Evolutionary conservation across 92 coral and sea anemone genomes (phyloP).

Genomic region (Palythoa grandiflora): DNA sequence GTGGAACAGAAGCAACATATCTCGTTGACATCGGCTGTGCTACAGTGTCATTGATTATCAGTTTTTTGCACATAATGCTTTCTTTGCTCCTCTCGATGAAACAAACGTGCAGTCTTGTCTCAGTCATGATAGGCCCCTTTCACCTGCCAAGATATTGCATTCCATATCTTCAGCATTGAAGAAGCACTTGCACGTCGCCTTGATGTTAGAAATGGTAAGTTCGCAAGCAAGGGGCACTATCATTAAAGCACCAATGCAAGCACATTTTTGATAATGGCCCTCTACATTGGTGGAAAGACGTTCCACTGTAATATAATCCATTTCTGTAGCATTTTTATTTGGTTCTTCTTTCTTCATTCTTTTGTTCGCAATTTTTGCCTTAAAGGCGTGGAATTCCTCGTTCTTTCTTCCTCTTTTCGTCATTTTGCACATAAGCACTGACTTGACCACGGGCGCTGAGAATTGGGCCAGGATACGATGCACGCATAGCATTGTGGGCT

Average conservation of each 20-base stretch:
- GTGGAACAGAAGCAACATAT: no score
- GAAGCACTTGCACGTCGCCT: background rate
- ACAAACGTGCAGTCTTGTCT: background rate
- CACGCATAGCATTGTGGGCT: background rate
- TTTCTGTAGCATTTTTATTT: background rate
- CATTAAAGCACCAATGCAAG: background rate
- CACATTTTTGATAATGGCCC: background rate
- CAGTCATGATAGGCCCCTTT: background rate
- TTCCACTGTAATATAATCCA: background rate
- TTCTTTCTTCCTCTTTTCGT: background rate
- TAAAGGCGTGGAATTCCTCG: background rate
- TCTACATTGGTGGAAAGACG: background rate
- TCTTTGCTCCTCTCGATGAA: slow-evolving; percentile 9
- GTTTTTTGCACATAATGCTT: background rate
- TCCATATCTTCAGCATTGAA: background rate
- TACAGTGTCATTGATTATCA: slow-evolving; percentile 2
- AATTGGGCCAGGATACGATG: background rate
- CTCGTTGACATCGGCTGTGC: background rate
- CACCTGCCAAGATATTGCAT: background rate
- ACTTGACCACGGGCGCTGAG: background rate
- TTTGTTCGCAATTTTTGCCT: background rate
- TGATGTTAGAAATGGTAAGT: background rate
- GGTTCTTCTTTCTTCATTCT: background rate
- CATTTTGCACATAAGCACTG: background rate
- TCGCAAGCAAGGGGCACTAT: background rate